Percentiles rank a stretch among this genome's conserved stretches.
Conservation (phyloP, 2,888 invertebrate genomes). For the Escarpia spicata region DNA sequence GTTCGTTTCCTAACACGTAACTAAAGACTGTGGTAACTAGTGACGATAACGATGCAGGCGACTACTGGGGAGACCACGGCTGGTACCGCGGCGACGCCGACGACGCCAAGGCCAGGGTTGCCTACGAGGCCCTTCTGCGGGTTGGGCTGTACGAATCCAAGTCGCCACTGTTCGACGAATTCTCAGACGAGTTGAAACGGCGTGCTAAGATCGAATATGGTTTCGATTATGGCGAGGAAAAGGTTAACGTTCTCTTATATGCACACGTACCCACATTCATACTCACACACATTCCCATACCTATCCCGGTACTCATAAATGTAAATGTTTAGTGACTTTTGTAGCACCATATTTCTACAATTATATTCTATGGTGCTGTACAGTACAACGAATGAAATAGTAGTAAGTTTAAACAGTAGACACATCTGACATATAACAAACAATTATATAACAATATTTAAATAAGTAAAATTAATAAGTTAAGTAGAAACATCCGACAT, state of each 20-base stretch:
- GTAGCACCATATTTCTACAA: no score
- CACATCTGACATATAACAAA: no score
- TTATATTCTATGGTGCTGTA: no score
- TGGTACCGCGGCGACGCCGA: slow-evolving; percentile 38
- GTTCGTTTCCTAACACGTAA: no score
- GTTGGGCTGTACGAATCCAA: slow-evolving; percentile 78
- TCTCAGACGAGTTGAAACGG: slow-evolving; percentile 76
- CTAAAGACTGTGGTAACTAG: neutral
- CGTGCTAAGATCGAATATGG: slow-evolving; percentile 60
- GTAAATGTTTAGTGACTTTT: no score
- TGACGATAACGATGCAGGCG: slow-evolving; percentile 22
- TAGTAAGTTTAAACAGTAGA: no score
- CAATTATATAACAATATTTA: no score
- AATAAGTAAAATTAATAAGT: no score
- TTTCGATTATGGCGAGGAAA: slow-evolving; percentile 57
- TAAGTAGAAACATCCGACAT: no score
- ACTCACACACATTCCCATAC: neutral
- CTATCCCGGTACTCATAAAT: neutral
- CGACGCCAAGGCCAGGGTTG: slow-evolving; percentile 74
- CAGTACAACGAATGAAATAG: no score
- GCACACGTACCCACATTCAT: neutral
- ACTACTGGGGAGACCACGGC: slow-evolving; percentile 38
- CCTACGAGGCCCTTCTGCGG: slow-evolving; percentile 87
- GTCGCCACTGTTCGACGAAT: slow-evolving; percentile 80
- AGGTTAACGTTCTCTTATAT: slow-evolving; percentile 44